Conservation (phyloP, 2,113 vertebrate species). For the Aegypius monachus region DNA sequence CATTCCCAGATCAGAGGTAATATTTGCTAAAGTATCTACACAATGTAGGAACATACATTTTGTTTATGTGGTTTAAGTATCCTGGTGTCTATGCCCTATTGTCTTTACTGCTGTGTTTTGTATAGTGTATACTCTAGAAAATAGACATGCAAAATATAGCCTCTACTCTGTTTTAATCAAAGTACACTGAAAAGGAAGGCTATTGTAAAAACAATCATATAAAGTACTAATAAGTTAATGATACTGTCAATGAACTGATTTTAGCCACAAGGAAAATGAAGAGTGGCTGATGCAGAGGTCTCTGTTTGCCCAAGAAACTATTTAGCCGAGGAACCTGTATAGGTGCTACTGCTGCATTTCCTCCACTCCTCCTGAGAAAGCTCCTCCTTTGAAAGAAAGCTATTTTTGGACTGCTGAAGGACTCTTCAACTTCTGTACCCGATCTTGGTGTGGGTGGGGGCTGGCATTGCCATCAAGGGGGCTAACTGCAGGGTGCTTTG, state of each 20-base stretch:
- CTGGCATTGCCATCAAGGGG: background rate
- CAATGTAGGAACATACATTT: background rate
- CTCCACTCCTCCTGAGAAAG: background rate
- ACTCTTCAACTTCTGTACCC: background rate
- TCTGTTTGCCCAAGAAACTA: background rate
- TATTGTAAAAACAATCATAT: background rate
- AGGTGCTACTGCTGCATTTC: background rate
- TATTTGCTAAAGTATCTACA: background rate
- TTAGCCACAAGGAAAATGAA: background rate
- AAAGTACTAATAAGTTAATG: background rate
- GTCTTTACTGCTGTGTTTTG: background rate
- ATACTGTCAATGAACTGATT: background rate
- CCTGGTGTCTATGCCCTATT: background rate
- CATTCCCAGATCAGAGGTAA: background rate
- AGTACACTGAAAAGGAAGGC: background rate
- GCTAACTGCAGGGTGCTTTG: background rate
- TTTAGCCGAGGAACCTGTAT: background rate
- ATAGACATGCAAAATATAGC: background rate
- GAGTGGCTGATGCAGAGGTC: background rate
- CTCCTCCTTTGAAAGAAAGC: background rate
- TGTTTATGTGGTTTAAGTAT: background rate
- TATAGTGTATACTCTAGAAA: background rate
- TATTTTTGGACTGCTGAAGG: background rate
- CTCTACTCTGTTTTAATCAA: background rate
- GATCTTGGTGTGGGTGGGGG: background rate